Conservation (phyloP, 2,113 vertebrate species). For the Ictalurus punctatus region DNA sequence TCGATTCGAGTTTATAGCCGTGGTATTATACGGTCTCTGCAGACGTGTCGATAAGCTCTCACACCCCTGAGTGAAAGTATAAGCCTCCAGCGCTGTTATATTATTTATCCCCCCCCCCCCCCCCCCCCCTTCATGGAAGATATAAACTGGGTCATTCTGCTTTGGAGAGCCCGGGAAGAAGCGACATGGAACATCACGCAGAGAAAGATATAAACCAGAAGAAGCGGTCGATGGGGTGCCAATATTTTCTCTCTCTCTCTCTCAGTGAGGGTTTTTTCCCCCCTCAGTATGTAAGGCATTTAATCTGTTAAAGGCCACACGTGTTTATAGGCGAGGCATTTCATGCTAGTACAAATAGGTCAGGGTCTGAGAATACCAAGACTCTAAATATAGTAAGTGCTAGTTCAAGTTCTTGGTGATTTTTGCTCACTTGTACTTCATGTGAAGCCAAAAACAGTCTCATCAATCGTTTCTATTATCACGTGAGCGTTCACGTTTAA, state of each 20-base stretch:
- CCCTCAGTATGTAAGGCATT: neutral
- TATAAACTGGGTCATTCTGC: conserved; percentile 12
- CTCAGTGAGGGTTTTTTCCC: no score
- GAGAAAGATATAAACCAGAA: neutral
- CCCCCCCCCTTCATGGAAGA: neutral
- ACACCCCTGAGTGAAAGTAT: neutral
- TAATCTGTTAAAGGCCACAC: neutral
- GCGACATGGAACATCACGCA: neutral
- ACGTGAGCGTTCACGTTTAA: neutral
- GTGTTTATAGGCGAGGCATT: neutral
- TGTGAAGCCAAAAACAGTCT: neutral
- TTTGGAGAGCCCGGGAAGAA: neutral
- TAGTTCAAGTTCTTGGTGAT: neutral
- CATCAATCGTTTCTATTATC: neutral
- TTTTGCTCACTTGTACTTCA: neutral
- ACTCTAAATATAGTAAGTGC: neutral
- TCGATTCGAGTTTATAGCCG: neutral
- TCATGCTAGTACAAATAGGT: neutral
- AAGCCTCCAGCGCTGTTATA: neutral
- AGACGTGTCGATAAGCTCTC: neutral
- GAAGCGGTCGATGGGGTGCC: neutral
- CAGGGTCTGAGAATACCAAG: neutral
- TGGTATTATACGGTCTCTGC: neutral
- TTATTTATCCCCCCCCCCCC: neutral
- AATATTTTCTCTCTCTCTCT: neutral